Base-by-base conservation (phyloP, 2,888 invertebrate species). In the Listrodromus nycthemerus region DNA sequence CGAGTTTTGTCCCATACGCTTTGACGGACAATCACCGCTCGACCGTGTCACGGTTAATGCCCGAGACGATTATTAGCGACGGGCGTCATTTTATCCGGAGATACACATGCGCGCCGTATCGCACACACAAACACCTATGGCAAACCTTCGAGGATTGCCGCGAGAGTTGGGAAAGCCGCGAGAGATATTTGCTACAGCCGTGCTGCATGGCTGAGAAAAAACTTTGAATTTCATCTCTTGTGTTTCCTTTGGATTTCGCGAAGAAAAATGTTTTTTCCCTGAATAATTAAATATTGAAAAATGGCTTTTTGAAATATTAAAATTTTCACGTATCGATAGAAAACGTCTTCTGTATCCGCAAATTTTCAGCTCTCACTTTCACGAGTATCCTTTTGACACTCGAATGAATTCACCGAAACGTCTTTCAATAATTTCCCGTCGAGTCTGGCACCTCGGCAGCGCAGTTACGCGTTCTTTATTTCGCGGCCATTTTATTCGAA, bases 351-450 rank as follows among this genome's bases (percentile, higher is more conserved):
- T 30, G 13, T 55, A 50, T 21, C 27, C 13, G n/a, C 41, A 50
- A 24, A 61, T 61, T 30, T 30, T 13, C 30, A 24, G 30, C 41
- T 55, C 61, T 45, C 21, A 66, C 16, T 67, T 80, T 48, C 8
- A 27, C 27, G 19, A 33, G 55, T 48, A 81, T 13, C 55, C 37
- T 65, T 55, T 41, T 55, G 27, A 71, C 71, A 81, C 76, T 81
- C 66, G 45, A 76, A 81, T 48, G 66, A 81, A 76, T 81, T 76
- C 81, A 45, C 10, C 52, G 81, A 81, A 81, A 37, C 55, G 70
- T 70, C n/a, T n/a, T 78, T 63, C 37, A 52, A 33, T 70, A 21
- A 45, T 30, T 81, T 58, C 63, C 65, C 76, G 61, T 81, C 58
- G 70, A 8, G 48, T 70, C 78, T 65, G 70, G 58, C 69, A 50